Base-by-base conservation (phyloP, 2,797 vertebrate species). In the Pelobates cultripes region DNA sequence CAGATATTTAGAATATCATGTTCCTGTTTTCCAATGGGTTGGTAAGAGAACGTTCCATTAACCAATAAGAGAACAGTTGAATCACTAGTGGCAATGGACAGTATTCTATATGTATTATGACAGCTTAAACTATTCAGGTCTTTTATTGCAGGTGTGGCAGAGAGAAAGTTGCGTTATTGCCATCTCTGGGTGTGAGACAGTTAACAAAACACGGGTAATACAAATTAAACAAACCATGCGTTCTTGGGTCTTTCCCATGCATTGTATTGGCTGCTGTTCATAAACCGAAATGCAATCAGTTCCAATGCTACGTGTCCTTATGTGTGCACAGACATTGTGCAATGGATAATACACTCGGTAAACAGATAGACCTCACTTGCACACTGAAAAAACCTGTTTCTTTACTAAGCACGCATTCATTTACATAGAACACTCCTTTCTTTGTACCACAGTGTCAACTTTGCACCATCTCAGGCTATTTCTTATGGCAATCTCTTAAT, bases 351-450 rank as follows among this genome's bases (percentile, higher is more conserved):
- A 89, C 86, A 88, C 69, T 82, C 45, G 51, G 76, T 73, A 83
- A 74, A 78, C 70, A 83, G 47, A 73, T 67, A 82, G 66, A 41
- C 42, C 71, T 78, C 43, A 63, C 80, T 66, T 77, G 82, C 87
- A 84, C 84, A 81, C 77, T 74, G 84, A 89, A 89, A 64, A 88
- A 89, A 89, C 88, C 70, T 88, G 87, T 76, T 85, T 85, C 85
- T 88, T 90, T 86, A 89, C 88, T 84, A 70, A 78, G 76, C 76
- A 47, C 66, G 75, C 55, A 78, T 73, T 82, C 66, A 69, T 78
- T 78, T 77, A 51, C 61, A 69, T 53, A 63, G 28, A 40, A 69
- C 76, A 78, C 81, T 70, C 81, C 81, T 76, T 72, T 60, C 51
- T 75, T 51, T 47, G 45, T 78, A 53, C 51, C 17, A 61, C 6